Conservation (phyloP, 2,113 vertebrate genomes). For the Tupaia tana region DNA sequence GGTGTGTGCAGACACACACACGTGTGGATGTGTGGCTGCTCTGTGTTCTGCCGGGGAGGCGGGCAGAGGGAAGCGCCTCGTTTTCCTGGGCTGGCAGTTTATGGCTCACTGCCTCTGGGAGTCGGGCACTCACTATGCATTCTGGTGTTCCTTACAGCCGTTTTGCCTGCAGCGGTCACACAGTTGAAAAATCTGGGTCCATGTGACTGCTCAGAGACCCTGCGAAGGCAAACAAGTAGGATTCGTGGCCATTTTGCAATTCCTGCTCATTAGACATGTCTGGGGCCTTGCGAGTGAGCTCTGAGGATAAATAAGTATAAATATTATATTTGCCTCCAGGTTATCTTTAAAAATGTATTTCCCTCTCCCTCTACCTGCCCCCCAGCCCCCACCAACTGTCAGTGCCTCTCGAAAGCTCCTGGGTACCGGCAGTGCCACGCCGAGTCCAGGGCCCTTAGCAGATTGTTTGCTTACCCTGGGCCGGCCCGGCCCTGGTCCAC, state of each 20-base stretch:
- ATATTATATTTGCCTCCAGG: constrained; percentile 93
- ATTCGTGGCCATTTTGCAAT: constrained; percentile 89
- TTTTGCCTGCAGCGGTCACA: constrained; percentile 90
- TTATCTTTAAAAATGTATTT: constrained; percentile 94
- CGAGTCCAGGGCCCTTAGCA: neutral
- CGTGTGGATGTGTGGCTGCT: neutral
- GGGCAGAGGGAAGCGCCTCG: neutral
- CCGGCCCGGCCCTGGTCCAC: neutral
- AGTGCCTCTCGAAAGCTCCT: constrained; percentile 79
- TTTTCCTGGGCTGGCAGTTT: constrained; percentile 86
- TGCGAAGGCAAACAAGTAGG: constrained; percentile 84
- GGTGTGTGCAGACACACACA: neutral
- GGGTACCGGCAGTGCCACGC: constrained; percentile 63
- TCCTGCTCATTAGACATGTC: constrained; percentile 92
- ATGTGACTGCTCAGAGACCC: constrained; percentile 86
- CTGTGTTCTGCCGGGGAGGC: neutral
- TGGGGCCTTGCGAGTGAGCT: constrained; percentile 88
- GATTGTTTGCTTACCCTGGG: neutral
- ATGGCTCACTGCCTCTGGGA: constrained; percentile 84
- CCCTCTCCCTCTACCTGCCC: constrained; percentile 79
- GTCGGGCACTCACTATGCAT: constrained; percentile 73
- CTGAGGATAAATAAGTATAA: constrained; percentile 93
- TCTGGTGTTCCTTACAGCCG: constrained; percentile 83
- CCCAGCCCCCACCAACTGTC: constrained; percentile 75
- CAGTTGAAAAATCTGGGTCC: constrained; percentile 87